phyloP scores from a whole-genome alignment of 2,888 invertebrate species.

The Sepiola atlantica region DNA sequence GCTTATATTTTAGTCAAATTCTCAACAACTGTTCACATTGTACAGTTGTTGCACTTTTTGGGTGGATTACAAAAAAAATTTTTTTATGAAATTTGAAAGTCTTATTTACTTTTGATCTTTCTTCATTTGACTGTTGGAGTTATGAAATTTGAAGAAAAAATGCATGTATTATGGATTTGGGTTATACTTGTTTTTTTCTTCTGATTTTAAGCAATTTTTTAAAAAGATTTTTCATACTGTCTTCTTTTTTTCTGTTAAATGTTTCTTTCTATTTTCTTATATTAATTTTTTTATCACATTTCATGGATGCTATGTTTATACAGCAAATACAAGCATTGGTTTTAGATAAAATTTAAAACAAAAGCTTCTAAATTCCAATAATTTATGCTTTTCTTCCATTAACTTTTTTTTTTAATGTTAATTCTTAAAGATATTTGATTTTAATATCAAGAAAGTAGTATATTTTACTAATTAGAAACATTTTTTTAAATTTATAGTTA shows the following conservation, averaged over 20 bases:
- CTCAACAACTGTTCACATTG: background rate
- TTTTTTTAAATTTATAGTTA: background rate
- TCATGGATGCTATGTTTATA: background rate
- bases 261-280: background rate
- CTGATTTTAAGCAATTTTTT: background rate
- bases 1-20: background rate
- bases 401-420: background rate
- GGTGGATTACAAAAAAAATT: background rate
- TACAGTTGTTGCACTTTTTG: background rate
- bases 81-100: background rate
- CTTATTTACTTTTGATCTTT: background rate
- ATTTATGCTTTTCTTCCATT: background rate
- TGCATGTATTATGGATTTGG: background rate
- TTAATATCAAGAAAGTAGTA: background rate
- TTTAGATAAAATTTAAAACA: background rate
- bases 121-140: background rate
- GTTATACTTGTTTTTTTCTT: background rate
- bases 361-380: background rate
- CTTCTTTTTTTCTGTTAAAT: background rate
- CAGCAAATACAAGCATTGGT: background rate
- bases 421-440: background rate
- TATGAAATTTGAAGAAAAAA: background rate
- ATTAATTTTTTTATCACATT: background rate
- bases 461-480: background rate
- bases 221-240: background rate